Evolutionary conservation across 2,797 vertebrate species (phyloP).

Genomic region (Adelosebastes latens): DNA sequence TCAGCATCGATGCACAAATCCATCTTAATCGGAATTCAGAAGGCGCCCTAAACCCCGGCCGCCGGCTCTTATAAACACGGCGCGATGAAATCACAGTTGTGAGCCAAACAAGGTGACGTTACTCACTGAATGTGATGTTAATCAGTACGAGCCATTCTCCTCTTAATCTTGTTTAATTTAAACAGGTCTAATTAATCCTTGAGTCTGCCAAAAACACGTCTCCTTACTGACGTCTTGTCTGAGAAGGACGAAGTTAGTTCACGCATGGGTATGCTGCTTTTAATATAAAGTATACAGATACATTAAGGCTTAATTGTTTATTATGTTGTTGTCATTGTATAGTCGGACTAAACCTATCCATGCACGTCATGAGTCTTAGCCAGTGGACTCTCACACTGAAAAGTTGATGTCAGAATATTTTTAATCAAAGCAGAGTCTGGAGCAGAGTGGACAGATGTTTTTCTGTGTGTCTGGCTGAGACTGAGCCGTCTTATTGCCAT

Average conservation of each 20-base stretch:
- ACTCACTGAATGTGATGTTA: slow-evolving; percentile 7
- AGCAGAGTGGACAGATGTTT: background rate
- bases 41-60: slow-evolving; percentile 17
- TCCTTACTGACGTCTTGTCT: background rate
- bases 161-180: slow-evolving; percentile 22
- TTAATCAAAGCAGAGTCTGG: background rate
- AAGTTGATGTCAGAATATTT: background rate
- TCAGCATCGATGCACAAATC: slow-evolving; percentile 21
- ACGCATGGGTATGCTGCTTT: background rate
- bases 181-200: slow-evolving; percentile 16
- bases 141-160: slow-evolving; percentile 8
- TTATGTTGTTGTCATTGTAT: background rate
- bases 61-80: slow-evolving; percentile 18
- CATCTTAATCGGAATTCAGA: slow-evolving; percentile 46
- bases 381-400: background rate
- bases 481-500: background rate
- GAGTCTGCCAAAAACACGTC: slow-evolving; percentile 18
- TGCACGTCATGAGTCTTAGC: background rate
- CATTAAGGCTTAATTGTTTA: background rate
- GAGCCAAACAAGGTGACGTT: slow-evolving; percentile 41
- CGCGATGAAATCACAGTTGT: slow-evolving; percentile 33
- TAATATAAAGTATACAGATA: background rate
- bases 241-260: background rate
- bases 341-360: background rate
- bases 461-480: background rate